These are phyloP conservation scores for Dryas iulia DNA, from an alignment of 1,140 invertebrate genomes.

Conservation along the genomic window DNA sequence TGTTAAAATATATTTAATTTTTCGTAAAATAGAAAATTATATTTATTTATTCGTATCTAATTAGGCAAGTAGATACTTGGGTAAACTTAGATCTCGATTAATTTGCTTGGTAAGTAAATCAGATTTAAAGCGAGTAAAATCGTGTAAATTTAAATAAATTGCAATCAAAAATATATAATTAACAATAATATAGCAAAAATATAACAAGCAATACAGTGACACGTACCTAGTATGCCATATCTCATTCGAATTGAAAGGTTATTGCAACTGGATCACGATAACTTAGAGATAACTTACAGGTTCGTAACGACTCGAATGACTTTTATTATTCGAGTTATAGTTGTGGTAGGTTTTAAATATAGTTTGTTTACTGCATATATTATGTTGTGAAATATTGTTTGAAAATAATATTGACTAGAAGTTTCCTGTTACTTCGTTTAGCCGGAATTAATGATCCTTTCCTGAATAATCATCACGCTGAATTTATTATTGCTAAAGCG, in stretches of 20 bases:
- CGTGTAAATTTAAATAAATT: too few species aligned
- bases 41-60: neutral
- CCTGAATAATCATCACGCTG: too few species aligned
- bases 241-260: neutral
- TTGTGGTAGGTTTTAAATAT: neutral
- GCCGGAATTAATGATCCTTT: too few species aligned
- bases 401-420: too few species aligned
- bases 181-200: neutral
- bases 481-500: too few species aligned
- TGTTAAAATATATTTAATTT: neutral
- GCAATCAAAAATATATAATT: neutral
- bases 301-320: neutral
- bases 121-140: too few species aligned
- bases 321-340: neutral
- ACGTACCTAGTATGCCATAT: neutral
- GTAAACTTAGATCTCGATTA: too few species aligned
- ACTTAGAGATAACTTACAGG: neutral
- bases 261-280: neutral
- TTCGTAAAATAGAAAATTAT: neutral
- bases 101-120: too few species aligned
- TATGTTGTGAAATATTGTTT: neutral
- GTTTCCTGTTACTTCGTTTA: too few species aligned
- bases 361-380: neutral
- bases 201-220: neutral
- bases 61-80: too few species aligned